A percentile compares a stretch with the other conserved stretches of the same genome.
phyloP scores from a whole-genome alignment of 2,888 invertebrate species.

The Empis livida region DNA sequence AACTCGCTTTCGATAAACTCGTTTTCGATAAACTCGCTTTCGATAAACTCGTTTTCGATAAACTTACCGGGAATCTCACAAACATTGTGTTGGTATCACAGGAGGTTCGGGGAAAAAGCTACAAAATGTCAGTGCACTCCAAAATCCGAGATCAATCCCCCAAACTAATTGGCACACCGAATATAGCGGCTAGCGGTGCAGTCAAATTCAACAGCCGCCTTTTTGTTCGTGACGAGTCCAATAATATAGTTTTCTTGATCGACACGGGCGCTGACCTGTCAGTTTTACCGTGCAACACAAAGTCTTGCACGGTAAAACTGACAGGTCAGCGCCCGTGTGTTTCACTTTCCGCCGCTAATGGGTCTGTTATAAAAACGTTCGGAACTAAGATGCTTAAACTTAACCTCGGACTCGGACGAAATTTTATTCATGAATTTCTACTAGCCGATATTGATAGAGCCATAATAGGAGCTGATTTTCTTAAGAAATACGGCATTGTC shows the following conservation, averaged over 20 bases:
- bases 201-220: not conserved
- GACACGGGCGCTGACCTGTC: not conserved
- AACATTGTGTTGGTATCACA: not conserved
- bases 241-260: too few relatives aligned
- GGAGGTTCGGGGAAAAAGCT: not conserved
- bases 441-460: not conserved
- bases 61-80: too few relatives aligned
- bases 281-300: not conserved
- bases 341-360: constrained; percentile 1
- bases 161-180: not conserved
- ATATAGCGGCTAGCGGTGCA: not conserved
- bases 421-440: constrained; percentile 2
- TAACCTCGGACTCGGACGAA: not conserved
- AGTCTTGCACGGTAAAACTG: too few relatives aligned
- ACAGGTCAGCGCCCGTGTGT: too few relatives aligned
- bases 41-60: too few relatives aligned
- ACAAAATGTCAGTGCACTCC: not conserved
- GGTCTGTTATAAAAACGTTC: constrained; percentile 3
- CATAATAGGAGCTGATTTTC: not conserved
- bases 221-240: too few relatives aligned
- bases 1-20: too few relatives aligned
- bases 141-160: not conserved
- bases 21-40: too few relatives aligned
- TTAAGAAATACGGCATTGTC: not conserved
- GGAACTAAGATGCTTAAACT: constrained; percentile 1